A percentile compares a stretch with the other conserved stretches of the same genome.
These are phyloP conservation scores for Drosophila arizonae DNA, from an alignment of 1,140 invertebrate genomes.

Conservation along the genomic window DNA sequence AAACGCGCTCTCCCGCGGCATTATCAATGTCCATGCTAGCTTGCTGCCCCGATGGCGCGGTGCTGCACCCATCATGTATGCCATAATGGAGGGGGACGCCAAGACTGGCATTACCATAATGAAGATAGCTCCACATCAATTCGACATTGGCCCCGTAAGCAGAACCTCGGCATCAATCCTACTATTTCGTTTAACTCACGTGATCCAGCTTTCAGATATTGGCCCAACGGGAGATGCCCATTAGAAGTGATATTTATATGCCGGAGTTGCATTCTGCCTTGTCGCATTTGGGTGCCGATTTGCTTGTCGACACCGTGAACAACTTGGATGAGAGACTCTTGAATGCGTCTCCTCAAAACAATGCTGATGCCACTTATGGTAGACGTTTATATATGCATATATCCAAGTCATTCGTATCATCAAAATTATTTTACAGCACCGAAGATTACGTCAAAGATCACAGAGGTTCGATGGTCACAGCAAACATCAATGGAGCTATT, in stretches of 20 bases:
- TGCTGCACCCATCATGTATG: conserved; percentile 84
- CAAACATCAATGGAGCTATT: conserved; percentile 86
- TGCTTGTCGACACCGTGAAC: conserved; percentile 87
- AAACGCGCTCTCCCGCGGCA: conserved; percentile 88
- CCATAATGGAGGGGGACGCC: conserved; percentile 90
- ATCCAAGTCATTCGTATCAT: conserved; percentile 1
- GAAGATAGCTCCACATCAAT: conserved; percentile 92
- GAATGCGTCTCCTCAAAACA: conserved; percentile 85
- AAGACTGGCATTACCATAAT: conserved; percentile 94
- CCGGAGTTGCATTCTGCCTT: conserved; percentile 87
- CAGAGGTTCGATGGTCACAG: conserved; percentile 86
- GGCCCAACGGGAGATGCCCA: conserved; percentile 85
- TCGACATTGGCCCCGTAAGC: conserved; percentile 90
- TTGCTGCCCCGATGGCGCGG: conserved; percentile 96
- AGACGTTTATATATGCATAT: conserved; percentile 32
- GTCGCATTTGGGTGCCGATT: conserved; percentile 87
- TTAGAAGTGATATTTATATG: conserved; percentile 86
- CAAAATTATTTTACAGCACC: conserved; percentile 84
- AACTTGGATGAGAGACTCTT: conserved; percentile 85
- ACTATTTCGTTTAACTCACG: neutral
- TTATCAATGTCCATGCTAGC: conserved; percentile 96
- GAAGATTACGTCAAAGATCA: conserved; percentile 86
- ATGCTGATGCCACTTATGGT: conserved; percentile 88
- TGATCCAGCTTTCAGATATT: conserved; percentile 85
- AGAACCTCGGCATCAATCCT: neutral